phyloP scores from a whole-genome alignment of 1,140 invertebrate genomes.

The Drosophila persimilis region DNA sequence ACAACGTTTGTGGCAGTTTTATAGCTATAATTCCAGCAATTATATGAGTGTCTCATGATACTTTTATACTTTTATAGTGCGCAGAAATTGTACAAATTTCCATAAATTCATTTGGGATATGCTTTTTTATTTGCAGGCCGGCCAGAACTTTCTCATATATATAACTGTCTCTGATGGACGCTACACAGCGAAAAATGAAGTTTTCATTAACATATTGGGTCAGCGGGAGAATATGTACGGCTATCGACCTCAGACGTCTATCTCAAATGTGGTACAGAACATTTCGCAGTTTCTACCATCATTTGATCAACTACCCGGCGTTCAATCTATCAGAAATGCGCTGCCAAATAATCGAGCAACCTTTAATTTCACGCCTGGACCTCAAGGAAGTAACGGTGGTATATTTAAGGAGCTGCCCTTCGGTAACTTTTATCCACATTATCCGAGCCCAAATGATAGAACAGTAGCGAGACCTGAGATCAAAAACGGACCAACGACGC shows the following conservation, averaged over 20 bases:
- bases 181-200: conserved; percentile 88
- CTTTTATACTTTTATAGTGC: too few species aligned
- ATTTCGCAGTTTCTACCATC: conserved; percentile 71
- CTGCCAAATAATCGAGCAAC: conserved; percentile 49
- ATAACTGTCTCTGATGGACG: conserved; percentile 88
- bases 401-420: conserved; percentile 14
- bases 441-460: conserved; percentile 1
- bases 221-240: conserved; percentile 54
- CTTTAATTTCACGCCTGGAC: conserved; percentile 47
- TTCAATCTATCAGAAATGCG: conserved; percentile 69
- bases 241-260: conserved; percentile 60
- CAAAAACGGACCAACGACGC: neutral
- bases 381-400: conserved; percentile 35
- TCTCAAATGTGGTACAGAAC: conserved; percentile 73
- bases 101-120: conserved; percentile 3
- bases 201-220: conserved; percentile 86
- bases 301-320: conserved; percentile 65
- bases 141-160: conserved; percentile 87
- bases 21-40: too few species aligned
- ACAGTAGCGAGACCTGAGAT: conserved; percentile 5
- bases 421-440: conserved; percentile 48
- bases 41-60: too few species aligned
- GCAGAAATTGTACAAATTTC: too few species aligned
- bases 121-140: conserved; percentile 84
- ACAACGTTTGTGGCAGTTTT: too few species aligned